Conservation (phyloP, 2,113 vertebrate genomes). For the Caranx melampygus region DNA sequence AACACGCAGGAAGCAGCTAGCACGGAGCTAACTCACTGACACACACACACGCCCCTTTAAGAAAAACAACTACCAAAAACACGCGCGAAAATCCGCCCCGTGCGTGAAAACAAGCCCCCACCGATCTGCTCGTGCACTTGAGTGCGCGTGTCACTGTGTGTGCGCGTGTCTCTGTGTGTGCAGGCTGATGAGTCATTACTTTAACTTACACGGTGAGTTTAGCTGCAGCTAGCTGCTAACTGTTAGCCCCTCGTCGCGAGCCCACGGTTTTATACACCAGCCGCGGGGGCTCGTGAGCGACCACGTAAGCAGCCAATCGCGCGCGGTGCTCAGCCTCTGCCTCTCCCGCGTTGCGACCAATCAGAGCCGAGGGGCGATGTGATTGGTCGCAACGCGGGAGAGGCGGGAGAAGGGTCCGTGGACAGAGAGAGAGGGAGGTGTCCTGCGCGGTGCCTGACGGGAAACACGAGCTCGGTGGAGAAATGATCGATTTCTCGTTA, state of each 20-base stretch:
- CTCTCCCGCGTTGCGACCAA: background rate
- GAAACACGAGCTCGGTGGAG: background rate
- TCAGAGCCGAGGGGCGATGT: fast-evolving
- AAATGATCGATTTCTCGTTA: background rate
- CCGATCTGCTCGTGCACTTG: background rate
- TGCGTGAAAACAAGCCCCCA: background rate
- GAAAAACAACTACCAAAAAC: conserved; percentile 22
- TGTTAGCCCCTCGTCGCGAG: background rate
- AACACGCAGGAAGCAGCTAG: conserved; percentile 46
- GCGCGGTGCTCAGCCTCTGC: background rate
- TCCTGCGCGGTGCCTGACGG: conserved; percentile 46
- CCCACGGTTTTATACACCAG: conserved; percentile 8
- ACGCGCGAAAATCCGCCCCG: background rate
- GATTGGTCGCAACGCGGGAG: conserved; percentile 13
- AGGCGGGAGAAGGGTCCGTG: conserved; percentile 9
- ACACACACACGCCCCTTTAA: background rate
- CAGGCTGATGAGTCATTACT: background rate
- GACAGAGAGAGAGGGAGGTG: conserved; percentile 1
- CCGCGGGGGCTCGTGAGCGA: conserved; percentile 2
- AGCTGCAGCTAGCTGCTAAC: background rate
- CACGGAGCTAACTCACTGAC: conserved; percentile 26
- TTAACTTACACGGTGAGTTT: background rate
- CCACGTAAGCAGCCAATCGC: background rate
- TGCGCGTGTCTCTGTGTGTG: background rate
- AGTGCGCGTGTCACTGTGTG: background rate